Evolutionary conservation across 2,797 vertebrate genomes (phyloP), one percentile per base, ranked within the genome.

Genomic region (Semaprochilodus insignis): DNA sequence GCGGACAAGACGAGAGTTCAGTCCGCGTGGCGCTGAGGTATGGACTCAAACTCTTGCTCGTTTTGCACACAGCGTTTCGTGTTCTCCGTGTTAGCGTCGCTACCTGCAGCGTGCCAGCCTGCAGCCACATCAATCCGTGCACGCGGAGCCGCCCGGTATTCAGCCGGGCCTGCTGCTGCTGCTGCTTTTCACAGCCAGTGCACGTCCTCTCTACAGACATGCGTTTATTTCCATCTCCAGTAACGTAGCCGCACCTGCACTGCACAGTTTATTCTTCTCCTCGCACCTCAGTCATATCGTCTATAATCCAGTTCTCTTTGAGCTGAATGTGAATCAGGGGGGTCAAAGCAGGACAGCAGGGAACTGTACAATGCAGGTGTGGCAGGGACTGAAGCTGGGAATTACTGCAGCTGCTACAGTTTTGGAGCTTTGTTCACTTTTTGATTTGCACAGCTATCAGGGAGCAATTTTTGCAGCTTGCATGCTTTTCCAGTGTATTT

Each of bases 1-100:
- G 91, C 70, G 91, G 94, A 27, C 94, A 95, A 90, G 97, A 98
- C 86, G 97, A 98, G 82, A 98, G 97, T 93, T 94, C 97, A 1
- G 97, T 99, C 87, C 95, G 97, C 17, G 97, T 98, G 87, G 97
- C 97, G 19, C 93, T 98, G 92, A 97, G 97, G 97, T 98, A 89
- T 94, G 95, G 85, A 72, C 4, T 78, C 8, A 14, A 7, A 6
- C 23, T 71, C 40, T 36, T 40, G 11, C 21, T 67, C 27, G 36
- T 17, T 40, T 40, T 21, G 19, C 19, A 23, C 14, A 7, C 17
- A 11, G 25, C 15, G 23, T 2, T 21, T 27, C 4, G 4, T 4
- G 23, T 16, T 8, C 19, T n/a, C 44, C 57, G 8, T 27, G 59
- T 7, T 77, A 23, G 21, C 55, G 77, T 66, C 73, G 70, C 62